phyloP scores from a whole-genome alignment of 92 coral and sea anemone species.

The Micromussa lordhowensis region DNA sequence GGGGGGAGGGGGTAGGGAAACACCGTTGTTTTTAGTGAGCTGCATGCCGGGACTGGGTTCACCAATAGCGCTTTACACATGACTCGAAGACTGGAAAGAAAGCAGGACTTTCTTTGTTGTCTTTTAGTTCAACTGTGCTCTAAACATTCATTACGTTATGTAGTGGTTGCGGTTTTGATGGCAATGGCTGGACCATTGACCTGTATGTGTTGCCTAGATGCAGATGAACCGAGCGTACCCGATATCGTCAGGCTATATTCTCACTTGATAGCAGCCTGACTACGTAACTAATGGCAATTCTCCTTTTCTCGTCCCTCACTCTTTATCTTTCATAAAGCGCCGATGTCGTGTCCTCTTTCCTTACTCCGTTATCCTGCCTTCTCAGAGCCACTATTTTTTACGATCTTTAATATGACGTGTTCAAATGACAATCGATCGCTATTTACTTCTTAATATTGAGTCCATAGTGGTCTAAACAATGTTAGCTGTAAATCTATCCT shows the following conservation, averaged over 20 bases:
- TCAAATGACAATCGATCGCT: neutral
- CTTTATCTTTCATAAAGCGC: neutral
- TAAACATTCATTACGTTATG: neutral
- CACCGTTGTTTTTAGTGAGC: neutral
- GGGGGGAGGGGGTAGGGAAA: neutral
- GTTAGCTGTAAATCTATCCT: no score
- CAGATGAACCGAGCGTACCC: no score
- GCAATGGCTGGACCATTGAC: slow-evolving; percentile 11
- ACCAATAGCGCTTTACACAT: neutral
- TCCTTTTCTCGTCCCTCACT: neutral
- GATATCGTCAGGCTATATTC: neutral
- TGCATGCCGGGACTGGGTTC: no score
- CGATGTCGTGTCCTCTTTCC: neutral
- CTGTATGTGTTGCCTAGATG: neutral
- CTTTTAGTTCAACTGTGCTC: neutral
- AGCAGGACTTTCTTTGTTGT: neutral
- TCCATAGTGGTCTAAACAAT: neutral
- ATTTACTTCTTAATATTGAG: neutral
- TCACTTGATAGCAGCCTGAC: neutral
- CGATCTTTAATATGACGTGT: neutral
- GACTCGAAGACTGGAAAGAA: neutral
- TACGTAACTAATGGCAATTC: neutral
- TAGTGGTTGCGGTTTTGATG: neutral
- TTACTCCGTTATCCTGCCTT: neutral
- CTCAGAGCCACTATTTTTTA: neutral